Percentiles rank a stretch among this genome's conserved stretches.
Conservation (phyloP, 2,113 vertebrate genomes). For the Corythornis vintsioides region DNA sequence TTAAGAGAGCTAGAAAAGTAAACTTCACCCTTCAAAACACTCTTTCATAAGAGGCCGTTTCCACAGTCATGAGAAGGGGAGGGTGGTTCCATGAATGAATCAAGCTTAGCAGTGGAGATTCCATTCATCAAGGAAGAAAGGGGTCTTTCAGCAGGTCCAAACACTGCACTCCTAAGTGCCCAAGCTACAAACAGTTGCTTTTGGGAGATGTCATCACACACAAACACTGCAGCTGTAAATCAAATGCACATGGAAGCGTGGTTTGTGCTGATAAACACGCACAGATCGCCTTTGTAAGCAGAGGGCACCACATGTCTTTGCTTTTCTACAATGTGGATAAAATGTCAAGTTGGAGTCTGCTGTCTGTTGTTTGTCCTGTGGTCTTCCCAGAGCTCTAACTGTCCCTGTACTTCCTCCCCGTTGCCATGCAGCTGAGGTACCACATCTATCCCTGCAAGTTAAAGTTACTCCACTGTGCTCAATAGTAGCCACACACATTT, state of each 20-base stretch:
- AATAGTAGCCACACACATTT: accelerated
- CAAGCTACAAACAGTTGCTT: neutral
- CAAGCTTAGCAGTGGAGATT: neutral
- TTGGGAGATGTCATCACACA: accelerated
- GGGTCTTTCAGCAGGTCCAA: neutral
- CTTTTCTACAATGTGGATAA: neutral
- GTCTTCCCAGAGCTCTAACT: neutral
- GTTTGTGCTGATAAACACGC: neutral
- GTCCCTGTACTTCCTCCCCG: neutral
- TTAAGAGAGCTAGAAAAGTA: neutral
- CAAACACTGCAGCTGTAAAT: neutral
- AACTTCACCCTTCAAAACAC: slow-evolving; percentile 25
- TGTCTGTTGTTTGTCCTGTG: neutral
- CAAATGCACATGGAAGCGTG: neutral
- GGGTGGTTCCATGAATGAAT: neutral
- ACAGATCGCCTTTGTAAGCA: neutral
- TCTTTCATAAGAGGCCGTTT: neutral
- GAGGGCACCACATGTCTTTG: neutral
- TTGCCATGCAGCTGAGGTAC: neutral
- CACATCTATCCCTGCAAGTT: neutral
- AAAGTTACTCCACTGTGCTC: neutral
- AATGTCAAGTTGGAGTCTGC: neutral
- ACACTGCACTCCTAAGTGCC: accelerated
- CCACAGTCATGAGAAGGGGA: neutral
- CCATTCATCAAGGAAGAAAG: neutral